Percentiles rank a stretch among this genome's conserved stretches.
Conservation (phyloP, 2,797 vertebrate genomes). For the Hephaestus fuliginosus region DNA sequence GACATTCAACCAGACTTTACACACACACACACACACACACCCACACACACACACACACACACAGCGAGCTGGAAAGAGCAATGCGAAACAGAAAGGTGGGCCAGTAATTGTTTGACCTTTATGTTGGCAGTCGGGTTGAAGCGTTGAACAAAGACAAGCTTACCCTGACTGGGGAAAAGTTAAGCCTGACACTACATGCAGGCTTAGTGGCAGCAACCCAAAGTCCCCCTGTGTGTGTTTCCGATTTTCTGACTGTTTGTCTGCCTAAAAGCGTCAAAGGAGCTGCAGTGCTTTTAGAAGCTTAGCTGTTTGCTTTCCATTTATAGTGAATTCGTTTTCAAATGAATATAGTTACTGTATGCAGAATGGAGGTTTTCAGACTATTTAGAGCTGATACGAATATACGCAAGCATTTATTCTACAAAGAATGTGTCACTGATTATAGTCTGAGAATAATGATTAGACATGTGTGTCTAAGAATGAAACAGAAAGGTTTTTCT, state of each 20-base stretch:
- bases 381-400: not conserved
- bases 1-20: slow-evolving; percentile 69
- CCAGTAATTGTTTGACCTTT: slow-evolving; percentile 82
- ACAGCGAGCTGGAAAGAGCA: slow-evolving; percentile 65
- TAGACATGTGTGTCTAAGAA: not conserved
- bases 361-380: not conserved
- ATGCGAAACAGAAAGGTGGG: slow-evolving; percentile 69
- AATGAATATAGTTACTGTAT: not conserved
- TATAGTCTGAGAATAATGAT: not conserved
- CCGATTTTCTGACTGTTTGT: slow-evolving; percentile 35
- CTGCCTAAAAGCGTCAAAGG: slow-evolving; percentile 33
- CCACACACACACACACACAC: not conserved
- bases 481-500: not conserved
- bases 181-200: slow-evolving; percentile 51
- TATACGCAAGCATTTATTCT: not conserved
- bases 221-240: slow-evolving; percentile 28
- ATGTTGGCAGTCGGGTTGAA: slow-evolving; percentile 68
- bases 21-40: slow-evolving; percentile 23
- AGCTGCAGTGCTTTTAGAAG: slow-evolving; percentile 1
- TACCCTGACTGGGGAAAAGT: slow-evolving; percentile 67
- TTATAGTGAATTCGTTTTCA: not conserved
- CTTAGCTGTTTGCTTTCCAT: slow-evolving; percentile 14
- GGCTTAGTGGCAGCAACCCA: slow-evolving; percentile 42
- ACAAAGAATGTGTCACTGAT: not conserved
- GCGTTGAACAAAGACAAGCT: slow-evolving; percentile 72